These are phyloP conservation scores for Julus scandinavius DNA, from an alignment of 2,888 invertebrate species.

Conservation along the genomic window DNA sequence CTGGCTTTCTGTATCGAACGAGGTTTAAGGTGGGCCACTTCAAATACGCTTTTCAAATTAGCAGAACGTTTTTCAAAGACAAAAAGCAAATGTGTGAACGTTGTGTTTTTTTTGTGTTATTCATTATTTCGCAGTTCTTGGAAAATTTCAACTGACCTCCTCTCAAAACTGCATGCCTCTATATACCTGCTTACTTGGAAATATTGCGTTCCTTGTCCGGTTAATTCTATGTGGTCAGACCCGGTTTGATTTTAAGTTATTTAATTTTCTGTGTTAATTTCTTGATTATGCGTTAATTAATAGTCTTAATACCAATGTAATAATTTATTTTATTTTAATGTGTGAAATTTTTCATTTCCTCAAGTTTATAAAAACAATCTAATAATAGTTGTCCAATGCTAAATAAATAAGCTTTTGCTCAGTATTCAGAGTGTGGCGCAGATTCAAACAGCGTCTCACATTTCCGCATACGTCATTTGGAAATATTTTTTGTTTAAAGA, in stretches of 20 bases:
- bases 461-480: too few species aligned
- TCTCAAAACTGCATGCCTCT: background rate
- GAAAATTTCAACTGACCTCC: background rate
- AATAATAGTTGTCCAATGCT: too few species aligned
- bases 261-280: too few species aligned
- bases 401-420: too few species aligned
- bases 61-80: background rate
- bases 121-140: conserved; percentile 23
- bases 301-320: too few species aligned
- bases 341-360: too few species aligned
- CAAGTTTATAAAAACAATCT: too few species aligned
- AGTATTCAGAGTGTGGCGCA: too few species aligned
- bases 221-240: background rate
- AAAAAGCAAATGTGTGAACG: background rate
- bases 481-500: too few species aligned
- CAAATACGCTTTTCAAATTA: conserved; percentile 33
- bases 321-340: too few species aligned
- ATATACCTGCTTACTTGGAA: background rate
- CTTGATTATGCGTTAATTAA: background rate
- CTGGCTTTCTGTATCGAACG: background rate
- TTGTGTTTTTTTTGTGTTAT: background rate
- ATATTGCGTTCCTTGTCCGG: background rate
- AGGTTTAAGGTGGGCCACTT: background rate
- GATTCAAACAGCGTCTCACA: too few species aligned
- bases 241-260: too few species aligned